Evolutionary conservation across 2,888 invertebrate species (phyloP).

Genomic region (Hirtodrosophila alboralis): DNA sequence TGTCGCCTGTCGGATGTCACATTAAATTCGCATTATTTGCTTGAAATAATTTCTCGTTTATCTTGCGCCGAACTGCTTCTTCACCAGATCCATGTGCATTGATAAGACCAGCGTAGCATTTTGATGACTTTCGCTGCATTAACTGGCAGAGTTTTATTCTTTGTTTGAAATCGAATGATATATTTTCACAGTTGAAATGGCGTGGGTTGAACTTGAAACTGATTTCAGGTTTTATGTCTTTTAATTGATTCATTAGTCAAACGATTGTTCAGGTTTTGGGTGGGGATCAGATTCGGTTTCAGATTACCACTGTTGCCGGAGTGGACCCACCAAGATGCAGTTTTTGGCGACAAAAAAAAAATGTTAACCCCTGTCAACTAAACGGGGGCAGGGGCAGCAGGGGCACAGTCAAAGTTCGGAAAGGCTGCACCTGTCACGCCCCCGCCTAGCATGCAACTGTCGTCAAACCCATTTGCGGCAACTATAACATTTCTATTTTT

Average conservation of each 20-base stretch:
- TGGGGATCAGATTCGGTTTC: slow-evolving; percentile 32
- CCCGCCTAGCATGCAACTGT: slow-evolving; percentile 51
- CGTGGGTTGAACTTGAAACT: slow-evolving; percentile 26
- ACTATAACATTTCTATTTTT: slow-evolving; percentile 76
- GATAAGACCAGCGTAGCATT: slow-evolving; percentile 35
- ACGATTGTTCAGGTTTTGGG: slow-evolving; percentile 41
- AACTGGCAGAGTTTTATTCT: slow-evolving; percentile 55
- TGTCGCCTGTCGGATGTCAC: slow-evolving; percentile 73
- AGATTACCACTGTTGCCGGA: slow-evolving; percentile 36
- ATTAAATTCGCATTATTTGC: slow-evolving; percentile 78
- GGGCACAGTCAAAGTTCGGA: too few species aligned
- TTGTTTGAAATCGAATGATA: slow-evolving; percentile 48
- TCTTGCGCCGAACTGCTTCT: slow-evolving; percentile 38
- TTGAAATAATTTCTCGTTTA: slow-evolving; percentile 75
- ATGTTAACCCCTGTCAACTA: slow-evolving; percentile 7
- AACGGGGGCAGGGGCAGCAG: not conserved
- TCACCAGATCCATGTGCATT: slow-evolving; percentile 45
- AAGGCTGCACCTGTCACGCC: slow-evolving; percentile 61
- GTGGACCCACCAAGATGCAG: slow-evolving; percentile 48
- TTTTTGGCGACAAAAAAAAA: slow-evolving; percentile 7
- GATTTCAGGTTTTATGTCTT: slow-evolving; percentile 33
- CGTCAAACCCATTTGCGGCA: slow-evolving; percentile 67
- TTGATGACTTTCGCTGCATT: slow-evolving; percentile 56
- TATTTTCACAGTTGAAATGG: slow-evolving; percentile 36
- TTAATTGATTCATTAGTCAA: slow-evolving; percentile 75